These are phyloP conservation scores for Dicycla oo DNA, from an alignment of 2,888 invertebrate species.

Conservation along the genomic window DNA sequence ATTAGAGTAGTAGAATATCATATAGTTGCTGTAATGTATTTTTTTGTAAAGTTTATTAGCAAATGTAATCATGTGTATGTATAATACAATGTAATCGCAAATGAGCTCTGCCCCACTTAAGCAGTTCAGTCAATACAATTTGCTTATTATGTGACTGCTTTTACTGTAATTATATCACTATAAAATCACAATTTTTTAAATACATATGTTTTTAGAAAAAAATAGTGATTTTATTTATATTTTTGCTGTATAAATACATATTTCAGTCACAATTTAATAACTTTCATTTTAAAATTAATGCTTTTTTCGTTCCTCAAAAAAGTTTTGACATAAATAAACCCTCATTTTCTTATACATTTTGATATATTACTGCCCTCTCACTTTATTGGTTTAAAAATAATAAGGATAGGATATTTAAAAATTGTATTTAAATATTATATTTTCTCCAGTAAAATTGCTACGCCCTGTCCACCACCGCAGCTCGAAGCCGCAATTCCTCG, in stretches of 20 bases:
- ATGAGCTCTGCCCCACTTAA: conserved; percentile 35
- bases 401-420: neutral
- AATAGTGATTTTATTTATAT: conserved; percentile 11
- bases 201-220: conserved; percentile 31
- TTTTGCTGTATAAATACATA: neutral
- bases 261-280: neutral
- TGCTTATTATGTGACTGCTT: conserved; percentile 47
- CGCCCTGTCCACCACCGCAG: conserved; percentile 99
- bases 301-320: neutral
- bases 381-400: neutral
- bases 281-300: neutral
- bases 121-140: conserved; percentile 20
- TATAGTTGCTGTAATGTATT: conserved; percentile 24
- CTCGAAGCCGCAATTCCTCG: conserved; percentile 98
- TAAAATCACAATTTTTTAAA: too few species aligned
- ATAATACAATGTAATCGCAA: conserved; percentile 34
- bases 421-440: conserved; percentile 13
- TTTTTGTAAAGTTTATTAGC: conserved; percentile 24
- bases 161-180: conserved; percentile 38
- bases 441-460: conserved; percentile 96
- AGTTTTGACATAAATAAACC: neutral
- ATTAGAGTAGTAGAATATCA: conserved; percentile 17
- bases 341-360: neutral
- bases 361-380: neutral
- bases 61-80: conserved; percentile 29